Evolutionary conservation across 1,140 invertebrate genomes (phyloP).

Genomic region (Ptiloglossa arizonensis): DNA sequence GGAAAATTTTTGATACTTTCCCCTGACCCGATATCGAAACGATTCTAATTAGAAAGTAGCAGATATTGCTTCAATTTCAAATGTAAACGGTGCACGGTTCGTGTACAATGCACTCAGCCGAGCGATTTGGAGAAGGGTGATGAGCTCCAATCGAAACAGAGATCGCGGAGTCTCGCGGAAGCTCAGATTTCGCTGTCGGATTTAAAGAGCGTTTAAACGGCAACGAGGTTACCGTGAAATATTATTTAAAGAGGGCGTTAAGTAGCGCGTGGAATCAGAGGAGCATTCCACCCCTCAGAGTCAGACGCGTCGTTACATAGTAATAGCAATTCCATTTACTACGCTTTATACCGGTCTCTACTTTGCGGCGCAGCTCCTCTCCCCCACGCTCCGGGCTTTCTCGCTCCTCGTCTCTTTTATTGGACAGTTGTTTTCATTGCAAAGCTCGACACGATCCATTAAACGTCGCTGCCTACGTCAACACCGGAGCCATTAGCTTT

Average conservation of each 20-base stretch:
- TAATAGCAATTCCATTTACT: conserved; percentile 45
- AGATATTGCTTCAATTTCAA: no score
- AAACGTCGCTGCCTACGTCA: conserved; percentile 64
- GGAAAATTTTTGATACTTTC: no score
- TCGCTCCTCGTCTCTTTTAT: conserved; percentile 42
- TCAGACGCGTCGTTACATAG: conserved; percentile 26
- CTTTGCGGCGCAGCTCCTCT: neutral
- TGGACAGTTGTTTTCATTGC: conserved; percentile 59
- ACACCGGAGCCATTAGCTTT: conserved; percentile 58
- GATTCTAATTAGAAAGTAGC: no score
- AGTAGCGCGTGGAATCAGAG: conserved; percentile 32
- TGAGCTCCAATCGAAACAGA: no score
- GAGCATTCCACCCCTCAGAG: conserved; percentile 1
- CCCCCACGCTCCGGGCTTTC: neutral
- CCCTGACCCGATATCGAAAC: no score
- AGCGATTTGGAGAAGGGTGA: neutral
- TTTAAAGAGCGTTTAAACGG: conserved; percentile 12
- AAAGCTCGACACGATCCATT: conserved; percentile 61
- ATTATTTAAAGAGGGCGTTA: conserved; percentile 41
- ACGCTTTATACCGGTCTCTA: conserved; percentile 12
- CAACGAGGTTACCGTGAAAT: conserved; percentile 26
- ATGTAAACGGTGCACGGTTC: no score
- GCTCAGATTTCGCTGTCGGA: neutral
- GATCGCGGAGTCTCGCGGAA: neutral
- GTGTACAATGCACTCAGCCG: no score